phyloP scores from a whole-genome alignment of 2,797 vertebrate genomes.

The Halcyon smyrnensis region DNA sequence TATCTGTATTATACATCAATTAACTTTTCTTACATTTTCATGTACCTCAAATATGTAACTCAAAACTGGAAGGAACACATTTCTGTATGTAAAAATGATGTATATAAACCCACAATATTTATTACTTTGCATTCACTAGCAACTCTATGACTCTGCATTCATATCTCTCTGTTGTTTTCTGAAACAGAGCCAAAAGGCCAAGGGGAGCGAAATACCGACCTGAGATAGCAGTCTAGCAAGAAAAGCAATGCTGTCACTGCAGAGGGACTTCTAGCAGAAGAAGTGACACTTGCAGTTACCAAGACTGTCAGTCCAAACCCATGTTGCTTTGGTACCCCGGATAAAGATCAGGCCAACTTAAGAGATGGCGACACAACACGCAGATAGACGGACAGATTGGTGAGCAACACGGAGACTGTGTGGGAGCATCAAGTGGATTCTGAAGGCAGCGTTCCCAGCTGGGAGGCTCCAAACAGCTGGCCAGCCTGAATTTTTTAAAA shows the following conservation, averaged over 20 bases:
- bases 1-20: not conserved
- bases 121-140: not conserved
- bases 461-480: conserved; percentile 32
- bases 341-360: not conserved
- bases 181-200: not conserved
- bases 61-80: not conserved
- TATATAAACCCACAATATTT: not conserved
- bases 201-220: not conserved
- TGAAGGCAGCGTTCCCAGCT: not conserved
- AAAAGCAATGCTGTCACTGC: not conserved
- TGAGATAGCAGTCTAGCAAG: conserved; percentile 1
- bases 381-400: conserved; percentile 8
- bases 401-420: not conserved
- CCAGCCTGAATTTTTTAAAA: conserved; percentile 8
- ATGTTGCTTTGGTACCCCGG: not conserved
- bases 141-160: not conserved
- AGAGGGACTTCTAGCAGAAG: conserved; percentile 13
- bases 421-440: not conserved
- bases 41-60: not conserved
- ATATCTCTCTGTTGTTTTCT: not conserved
- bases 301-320: conserved; percentile 10
- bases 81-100: not conserved
- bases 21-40: not conserved
- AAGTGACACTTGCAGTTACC: conserved; percentile 13
- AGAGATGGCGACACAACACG: not conserved